Conservation (phyloP, 2,888 invertebrate species). For the Drosophila parthenogenetica region DNA sequence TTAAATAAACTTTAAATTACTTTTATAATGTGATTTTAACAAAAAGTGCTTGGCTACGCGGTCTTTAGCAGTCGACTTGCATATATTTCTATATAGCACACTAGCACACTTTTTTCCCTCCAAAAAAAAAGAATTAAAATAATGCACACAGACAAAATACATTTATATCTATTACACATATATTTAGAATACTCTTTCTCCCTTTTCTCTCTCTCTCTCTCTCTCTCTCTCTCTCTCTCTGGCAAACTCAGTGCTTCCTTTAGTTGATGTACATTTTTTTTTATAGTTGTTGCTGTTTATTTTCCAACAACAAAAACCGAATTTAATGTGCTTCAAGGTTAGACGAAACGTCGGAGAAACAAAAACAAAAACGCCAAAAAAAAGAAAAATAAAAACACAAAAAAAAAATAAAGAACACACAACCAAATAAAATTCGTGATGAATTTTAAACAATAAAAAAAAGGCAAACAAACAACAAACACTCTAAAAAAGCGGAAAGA, state of each 20-base stretch:
- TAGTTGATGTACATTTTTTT: conserved; percentile 25
- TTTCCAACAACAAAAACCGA: conserved; percentile 56
- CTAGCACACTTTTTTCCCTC: conserved; percentile 15
- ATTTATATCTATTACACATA: conserved; percentile 35
- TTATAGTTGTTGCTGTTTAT: conserved; percentile 43
- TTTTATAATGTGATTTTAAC: too few relatives aligned
- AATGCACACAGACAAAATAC: conserved; percentile 29
- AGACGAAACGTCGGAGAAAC: conserved; percentile 49
- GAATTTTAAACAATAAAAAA: conserved; percentile 73
- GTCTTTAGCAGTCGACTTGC: neutral
- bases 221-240: conserved; percentile 3
- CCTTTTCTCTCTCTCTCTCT: conserved; percentile 10
- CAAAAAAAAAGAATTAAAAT: neutral
- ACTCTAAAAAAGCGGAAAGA: conserved; percentile 24
- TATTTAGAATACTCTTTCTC: conserved; percentile 48
- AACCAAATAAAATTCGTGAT: conserved; percentile 77
- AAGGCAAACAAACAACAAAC: conserved; percentile 59
- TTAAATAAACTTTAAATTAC: too few relatives aligned
- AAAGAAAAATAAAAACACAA: conserved; percentile 30
- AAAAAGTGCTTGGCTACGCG: too few relatives aligned
- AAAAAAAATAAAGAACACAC: conserved; percentile 49
- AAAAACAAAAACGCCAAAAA: conserved; percentile 25
- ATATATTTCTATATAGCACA: conserved; percentile 8
- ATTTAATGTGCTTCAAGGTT: conserved; percentile 79
- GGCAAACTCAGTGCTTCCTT: conserved; percentile 14